Conservation (phyloP, 2,113 vertebrate genomes). For the Cryptomyrus ogoouensis region DNA sequence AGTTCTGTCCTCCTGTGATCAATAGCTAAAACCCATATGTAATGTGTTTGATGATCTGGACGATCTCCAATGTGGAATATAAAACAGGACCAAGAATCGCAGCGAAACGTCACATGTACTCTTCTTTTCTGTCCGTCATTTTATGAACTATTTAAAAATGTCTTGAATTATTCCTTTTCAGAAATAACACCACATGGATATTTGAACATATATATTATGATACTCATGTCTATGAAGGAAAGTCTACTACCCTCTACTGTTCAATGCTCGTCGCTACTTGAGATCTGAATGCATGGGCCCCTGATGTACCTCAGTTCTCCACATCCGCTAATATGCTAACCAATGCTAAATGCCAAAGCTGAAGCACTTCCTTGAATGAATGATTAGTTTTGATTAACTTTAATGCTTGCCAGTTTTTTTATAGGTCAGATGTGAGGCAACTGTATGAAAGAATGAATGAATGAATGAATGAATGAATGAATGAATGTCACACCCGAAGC, state of each 20-base stretch:
- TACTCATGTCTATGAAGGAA: neutral
- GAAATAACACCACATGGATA: neutral
- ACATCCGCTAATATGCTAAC: neutral
- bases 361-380: neutral
- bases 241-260: neutral
- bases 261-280: neutral
- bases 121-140: neutral
- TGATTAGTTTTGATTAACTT: neutral
- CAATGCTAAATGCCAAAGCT: neutral
- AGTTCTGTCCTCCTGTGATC: neutral
- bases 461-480: neutral
- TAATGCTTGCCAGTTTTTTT: neutral
- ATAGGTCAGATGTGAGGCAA: neutral
- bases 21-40: slow-evolving; percentile 3
- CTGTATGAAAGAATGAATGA: neutral
- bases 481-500: neutral
- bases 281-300: neutral
- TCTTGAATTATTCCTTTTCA: neutral
- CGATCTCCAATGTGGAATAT: neutral
- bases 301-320: neutral
- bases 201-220: neutral
- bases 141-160: neutral
- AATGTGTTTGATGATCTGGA: neutral
- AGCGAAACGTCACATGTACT: neutral
- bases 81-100: neutral